phyloP scores from a whole-genome alignment of 2,113 vertebrate species.

The Elephantulus edwardii region DNA sequence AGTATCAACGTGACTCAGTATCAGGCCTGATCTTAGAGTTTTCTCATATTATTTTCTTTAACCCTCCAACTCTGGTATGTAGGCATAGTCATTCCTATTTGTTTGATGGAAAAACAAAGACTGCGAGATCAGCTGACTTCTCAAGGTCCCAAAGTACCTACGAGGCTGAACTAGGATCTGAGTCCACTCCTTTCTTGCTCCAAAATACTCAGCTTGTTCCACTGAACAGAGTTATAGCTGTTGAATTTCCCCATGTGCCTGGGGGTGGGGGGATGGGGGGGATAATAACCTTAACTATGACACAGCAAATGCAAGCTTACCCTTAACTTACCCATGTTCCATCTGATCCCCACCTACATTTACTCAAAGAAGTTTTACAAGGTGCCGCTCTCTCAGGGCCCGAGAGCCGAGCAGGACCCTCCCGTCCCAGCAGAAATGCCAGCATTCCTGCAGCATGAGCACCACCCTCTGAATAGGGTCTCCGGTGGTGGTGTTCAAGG shows the following conservation, averaged over 20 bases:
- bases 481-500: no score
- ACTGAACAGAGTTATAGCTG: not conserved
- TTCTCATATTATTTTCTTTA: not conserved
- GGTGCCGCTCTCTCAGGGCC: no score
- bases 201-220: not conserved
- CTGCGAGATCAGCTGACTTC: not conserved
- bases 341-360: not conserved
- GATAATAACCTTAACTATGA: not conserved
- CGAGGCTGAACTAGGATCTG: not conserved
- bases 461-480: no score
- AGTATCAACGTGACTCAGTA: no score
- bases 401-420: no score
- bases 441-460: no score
- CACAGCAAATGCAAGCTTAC: not conserved
- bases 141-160: not conserved
- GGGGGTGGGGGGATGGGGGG: no score
- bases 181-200: not conserved
- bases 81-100: not conserved
- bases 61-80: not conserved
- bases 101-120: not conserved
- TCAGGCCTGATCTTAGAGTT: accelerated
- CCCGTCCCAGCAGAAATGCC: no score
- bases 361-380: no score
- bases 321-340: not conserved
- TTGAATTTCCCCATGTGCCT: not conserved